Evolutionary conservation across 2,888 invertebrate genomes (phyloP), one percentile per base, ranked within the genome.

Genomic region (Morpho achilles): DNA sequence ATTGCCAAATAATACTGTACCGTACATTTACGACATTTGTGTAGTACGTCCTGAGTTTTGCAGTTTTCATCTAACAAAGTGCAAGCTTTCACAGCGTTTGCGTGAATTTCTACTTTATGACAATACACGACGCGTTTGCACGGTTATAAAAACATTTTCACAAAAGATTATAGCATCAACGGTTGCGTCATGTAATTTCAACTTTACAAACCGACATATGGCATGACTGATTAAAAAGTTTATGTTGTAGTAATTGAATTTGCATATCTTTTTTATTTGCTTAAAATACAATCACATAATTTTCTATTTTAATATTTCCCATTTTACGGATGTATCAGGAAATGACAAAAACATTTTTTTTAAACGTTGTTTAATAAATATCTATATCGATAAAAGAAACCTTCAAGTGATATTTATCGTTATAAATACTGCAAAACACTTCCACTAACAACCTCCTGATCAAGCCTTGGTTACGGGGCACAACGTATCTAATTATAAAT

Each of bases 11-110:
- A 74, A 75, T 68, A 70, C 66, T 65, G 58, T 66, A 60, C 63
- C 63, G 64, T 67, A 77, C 76, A 76, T 82, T 77, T 72, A 74
- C 75, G 75, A 78, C 80, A 76, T 78, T 82, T 76, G 73, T 70
- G 71, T 72, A 73, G 69, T 66, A 71, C 68, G 74, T 75, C 74
- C 76, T 69, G 71, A 73, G 82, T 83, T 84, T 80, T 72, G 77
- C 76, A 78, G 75, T 75, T 77, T 79, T 84, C 84, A 84, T 84
- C 84, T 77, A 74, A 77, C 80, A 82, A 81, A 85, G 83, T 82
- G 83, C 82, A 84, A 84, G 80, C 80, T 81, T 83, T 81, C 72
- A 69, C 75, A 71, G 69, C 79, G 78, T 77, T 76, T 75, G 76
- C 78, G 74, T 74, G 73, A 78, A 81, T 68, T 70, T 70, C 70